Base-by-base conservation (phyloP, 2,113 vertebrate genomes). In the Diphyllodes magnificus region DNA sequence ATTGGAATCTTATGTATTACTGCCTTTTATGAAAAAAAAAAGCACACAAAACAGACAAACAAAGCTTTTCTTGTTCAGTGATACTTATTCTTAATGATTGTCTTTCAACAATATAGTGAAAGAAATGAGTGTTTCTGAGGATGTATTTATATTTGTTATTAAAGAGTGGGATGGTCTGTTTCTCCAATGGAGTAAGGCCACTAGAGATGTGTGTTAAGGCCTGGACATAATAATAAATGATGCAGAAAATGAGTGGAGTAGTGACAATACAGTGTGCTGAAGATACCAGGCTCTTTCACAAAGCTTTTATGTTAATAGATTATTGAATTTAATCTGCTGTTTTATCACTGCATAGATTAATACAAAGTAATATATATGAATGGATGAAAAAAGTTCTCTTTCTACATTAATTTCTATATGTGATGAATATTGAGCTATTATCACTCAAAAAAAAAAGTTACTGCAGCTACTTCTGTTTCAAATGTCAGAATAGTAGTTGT, bases 291-390 rank as follows among this genome's bases (percentile, higher is more conserved):
- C 59, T 83, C 22, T 83, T 90, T 73, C 31, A 73, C 39, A 83
- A 88, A 86, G 72, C 82, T 90, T 81, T 96, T 81, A 71, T 86
- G 60, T 39, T 96, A 94, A 86, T 81, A 93, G 91, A 75, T 81
- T 31, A 88, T 94, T 81, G 76, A 86, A 94, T 92, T 94, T 94
- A 25, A 63, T 73, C 80, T 86, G 10, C 68, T 50, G 0, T 83
- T 95, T 93, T 92, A 93, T 93, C 64, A 66, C 31, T 59, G 7
- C 69, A n/a, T 72, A 80, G 71, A 80, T 95, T 94, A 86, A 88
- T 86, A 65, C 69, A 59, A 92, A 61, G 59, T 88, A 90, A 82
- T 94, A 33, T 24, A 82, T 40, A 63, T 78, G 39, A 81, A 54
- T 0, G 10, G 33, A 68, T 45, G 39, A 39, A 85, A 81, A 90